Conservation (phyloP, 2,888 invertebrate genomes). For the Eupithecia subumbrata region DNA sequence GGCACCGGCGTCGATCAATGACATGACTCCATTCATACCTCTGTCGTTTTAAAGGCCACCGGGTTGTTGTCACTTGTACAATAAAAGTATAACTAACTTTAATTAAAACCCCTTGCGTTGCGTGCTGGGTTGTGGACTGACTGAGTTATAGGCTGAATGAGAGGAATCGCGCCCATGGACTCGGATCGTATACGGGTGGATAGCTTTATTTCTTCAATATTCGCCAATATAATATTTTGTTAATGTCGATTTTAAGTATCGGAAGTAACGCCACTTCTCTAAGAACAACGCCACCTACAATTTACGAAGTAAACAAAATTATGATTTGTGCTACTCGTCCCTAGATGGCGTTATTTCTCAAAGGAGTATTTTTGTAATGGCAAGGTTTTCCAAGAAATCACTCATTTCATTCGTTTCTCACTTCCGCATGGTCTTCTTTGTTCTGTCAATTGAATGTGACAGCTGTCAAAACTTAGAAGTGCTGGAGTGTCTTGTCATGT, state of each 20-base stretch:
- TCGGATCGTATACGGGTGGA: neutral
- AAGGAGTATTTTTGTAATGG: slow-evolving; percentile 11
- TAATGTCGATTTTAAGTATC: neutral
- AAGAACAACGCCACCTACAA: slow-evolving; percentile 4
- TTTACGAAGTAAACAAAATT: neutral
- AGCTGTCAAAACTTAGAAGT: slow-evolving; percentile 46
- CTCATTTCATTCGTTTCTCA: slow-evolving; percentile 33
- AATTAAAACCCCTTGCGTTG: neutral
- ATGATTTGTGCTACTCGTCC: slow-evolving; percentile 9
- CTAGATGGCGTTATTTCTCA: slow-evolving; percentile 41
- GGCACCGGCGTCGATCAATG: slow-evolving; percentile 60
- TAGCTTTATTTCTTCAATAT: neutral
- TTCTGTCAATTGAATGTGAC: slow-evolving; percentile 47
- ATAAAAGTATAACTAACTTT: neutral
- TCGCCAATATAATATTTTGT: neutral
- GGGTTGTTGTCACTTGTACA: slow-evolving; percentile 18
- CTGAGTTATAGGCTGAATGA: neutral
- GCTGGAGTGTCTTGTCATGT: slow-evolving; percentile 31
- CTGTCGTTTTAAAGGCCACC: slow-evolving; percentile 43
- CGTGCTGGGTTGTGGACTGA: neutral
- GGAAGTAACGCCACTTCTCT: neutral
- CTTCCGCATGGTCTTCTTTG: slow-evolving; percentile 39
- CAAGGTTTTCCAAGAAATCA: slow-evolving; percentile 3
- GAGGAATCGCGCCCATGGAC: neutral
- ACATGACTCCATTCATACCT: slow-evolving; percentile 73